These are phyloP conservation scores for Arenicola marina DNA, from an alignment of 2,888 invertebrate genomes.

Conservation along the genomic window DNA sequence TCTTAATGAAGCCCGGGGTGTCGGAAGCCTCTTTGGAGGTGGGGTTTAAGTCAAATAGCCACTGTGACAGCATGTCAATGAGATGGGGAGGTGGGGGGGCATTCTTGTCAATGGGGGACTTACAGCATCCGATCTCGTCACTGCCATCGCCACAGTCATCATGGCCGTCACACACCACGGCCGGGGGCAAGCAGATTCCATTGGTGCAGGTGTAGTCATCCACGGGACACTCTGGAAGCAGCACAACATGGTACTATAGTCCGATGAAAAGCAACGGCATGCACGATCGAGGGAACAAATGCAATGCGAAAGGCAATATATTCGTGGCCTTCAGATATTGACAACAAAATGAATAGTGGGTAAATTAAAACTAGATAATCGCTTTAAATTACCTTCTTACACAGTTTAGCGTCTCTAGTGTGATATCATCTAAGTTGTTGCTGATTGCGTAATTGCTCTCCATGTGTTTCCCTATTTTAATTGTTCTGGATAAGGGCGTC, in stretches of 20 bases:
- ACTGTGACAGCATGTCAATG: too few relatives aligned
- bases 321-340: background rate
- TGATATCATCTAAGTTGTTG: too few relatives aligned
- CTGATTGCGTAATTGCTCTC: too few relatives aligned
- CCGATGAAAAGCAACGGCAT: background rate
- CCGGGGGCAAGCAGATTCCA: background rate
- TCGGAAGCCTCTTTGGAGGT: too few relatives aligned
- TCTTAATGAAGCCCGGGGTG: too few relatives aligned
- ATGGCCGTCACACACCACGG: slow-evolving; percentile 1
- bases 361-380: too few relatives aligned
- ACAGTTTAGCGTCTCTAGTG: too few relatives aligned
- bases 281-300: background rate
- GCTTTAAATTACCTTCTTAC: too few relatives aligned
- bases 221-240: background rate
- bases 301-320: background rate
- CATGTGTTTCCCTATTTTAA: background rate
- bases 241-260: background rate
- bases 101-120: background rate
- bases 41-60: too few relatives aligned
- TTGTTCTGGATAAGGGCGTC: background rate
- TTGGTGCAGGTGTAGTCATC: background rate
- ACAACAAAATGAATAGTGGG: too few relatives aligned
- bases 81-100: too few relatives aligned
- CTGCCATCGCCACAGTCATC: slow-evolving; percentile 10
- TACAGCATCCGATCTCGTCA: slow-evolving; percentile 3